Conservation (phyloP, 2,113 vertebrate genomes). For the Jaculus jaculus region DNA sequence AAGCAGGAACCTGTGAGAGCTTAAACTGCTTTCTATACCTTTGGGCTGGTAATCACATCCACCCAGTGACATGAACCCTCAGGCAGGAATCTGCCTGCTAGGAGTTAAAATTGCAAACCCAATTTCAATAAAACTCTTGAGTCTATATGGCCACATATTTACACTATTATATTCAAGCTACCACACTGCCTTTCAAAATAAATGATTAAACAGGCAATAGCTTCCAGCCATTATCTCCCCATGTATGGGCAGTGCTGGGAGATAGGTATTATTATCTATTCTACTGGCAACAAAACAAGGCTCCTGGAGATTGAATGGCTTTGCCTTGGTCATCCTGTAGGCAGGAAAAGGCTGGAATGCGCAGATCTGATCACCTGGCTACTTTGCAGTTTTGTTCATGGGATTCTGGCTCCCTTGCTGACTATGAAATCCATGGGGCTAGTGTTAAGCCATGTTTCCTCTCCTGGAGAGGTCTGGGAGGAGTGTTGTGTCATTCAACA, state of each 20-base stretch:
- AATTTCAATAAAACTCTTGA: too few relatives aligned
- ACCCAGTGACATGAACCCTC: too few relatives aligned
- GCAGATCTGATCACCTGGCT: background rate
- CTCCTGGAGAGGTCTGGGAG: background rate
- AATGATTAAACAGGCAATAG: background rate
- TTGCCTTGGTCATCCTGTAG: background rate
- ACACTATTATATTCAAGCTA: too few relatives aligned
- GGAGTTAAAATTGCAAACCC: too few relatives aligned
- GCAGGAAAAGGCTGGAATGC: background rate
- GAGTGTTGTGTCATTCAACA: background rate
- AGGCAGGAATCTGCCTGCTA: too few relatives aligned
- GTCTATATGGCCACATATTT: too few relatives aligned
- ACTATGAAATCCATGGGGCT: background rate
- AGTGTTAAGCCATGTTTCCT: background rate
- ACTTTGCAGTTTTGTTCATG: rapidly evolving
- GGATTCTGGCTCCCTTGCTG: background rate
- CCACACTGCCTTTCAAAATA: background rate
- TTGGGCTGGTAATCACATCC: too few relatives aligned
- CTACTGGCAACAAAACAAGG: too few relatives aligned
- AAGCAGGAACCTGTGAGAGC: too few relatives aligned
- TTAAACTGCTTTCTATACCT: too few relatives aligned
- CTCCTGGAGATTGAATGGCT: background rate
- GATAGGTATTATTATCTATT: background rate
- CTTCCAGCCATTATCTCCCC: background rate
- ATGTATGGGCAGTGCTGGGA: background rate